Conservation (phyloP, 2,113 vertebrate species). For the Tychaedon coryphoeus region DNA sequence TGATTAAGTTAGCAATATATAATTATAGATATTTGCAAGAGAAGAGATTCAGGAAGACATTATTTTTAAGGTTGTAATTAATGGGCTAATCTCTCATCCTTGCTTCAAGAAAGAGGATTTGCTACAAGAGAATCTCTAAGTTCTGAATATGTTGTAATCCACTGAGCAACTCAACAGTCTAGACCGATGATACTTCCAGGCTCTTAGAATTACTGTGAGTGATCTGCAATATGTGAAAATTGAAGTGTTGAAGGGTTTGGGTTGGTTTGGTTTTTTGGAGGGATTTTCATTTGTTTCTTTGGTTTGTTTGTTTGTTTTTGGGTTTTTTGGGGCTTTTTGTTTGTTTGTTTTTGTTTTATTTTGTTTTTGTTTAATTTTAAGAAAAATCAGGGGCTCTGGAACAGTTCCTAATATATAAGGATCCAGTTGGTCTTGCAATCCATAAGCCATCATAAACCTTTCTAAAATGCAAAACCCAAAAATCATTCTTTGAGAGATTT, state of each 20-base stretch:
- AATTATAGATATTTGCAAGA: neutral
- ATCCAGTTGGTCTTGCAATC: neutral
- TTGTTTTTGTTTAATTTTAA: neutral
- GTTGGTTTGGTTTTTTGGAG: neutral
- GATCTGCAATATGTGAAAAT: neutral
- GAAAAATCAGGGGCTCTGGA: neutral
- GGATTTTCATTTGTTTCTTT: neutral
- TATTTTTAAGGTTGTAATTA: neutral
- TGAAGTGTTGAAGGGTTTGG: accelerated
- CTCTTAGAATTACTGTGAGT: neutral
- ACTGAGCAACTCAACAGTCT: neutral
- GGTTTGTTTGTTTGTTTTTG: no score
- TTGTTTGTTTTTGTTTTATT: neutral
- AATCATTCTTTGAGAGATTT: neutral
- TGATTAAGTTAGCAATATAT: neutral
- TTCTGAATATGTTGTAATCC: neutral
- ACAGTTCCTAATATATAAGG: neutral
- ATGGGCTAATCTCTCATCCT: neutral
- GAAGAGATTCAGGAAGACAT: neutral
- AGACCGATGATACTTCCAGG: neutral
- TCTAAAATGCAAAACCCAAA: neutral
- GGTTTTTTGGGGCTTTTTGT: accelerated
- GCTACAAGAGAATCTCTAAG: neutral
- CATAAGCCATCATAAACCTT: neutral
- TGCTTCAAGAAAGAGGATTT: neutral